Conservation (phyloP, 2,113 vertebrate genomes). For the Oplegnathus fasciatus region DNA sequence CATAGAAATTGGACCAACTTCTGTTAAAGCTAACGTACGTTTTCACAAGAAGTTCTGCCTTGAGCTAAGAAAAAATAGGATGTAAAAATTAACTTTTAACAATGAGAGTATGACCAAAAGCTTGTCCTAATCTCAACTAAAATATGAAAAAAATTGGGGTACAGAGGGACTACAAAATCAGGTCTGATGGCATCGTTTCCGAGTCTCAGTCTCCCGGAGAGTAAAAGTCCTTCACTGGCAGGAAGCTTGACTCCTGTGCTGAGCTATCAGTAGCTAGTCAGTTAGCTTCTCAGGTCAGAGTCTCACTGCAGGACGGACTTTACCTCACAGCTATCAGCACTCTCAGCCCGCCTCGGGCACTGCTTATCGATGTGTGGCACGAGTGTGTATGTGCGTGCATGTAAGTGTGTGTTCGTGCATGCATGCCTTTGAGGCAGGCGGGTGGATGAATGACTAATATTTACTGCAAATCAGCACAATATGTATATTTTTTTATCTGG, state of each 20-base stretch:
- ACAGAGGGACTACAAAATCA: background rate
- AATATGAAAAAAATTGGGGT: background rate
- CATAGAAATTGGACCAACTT: background rate
- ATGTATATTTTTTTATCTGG: background rate
- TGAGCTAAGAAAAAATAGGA: background rate
- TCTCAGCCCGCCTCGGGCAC: slow-evolving; percentile 22
- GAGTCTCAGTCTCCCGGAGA: background rate
- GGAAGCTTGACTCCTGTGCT: slow-evolving; percentile 38
- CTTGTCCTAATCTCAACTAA: background rate
- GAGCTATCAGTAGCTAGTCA: slow-evolving; percentile 61
- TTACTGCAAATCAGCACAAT: slow-evolving; percentile 14
- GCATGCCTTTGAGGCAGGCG: slow-evolving; percentile 3
- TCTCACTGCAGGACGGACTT: slow-evolving; percentile 78
- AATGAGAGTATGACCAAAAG: background rate
- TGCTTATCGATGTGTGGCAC: slow-evolving; percentile 65
- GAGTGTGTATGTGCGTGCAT: background rate
- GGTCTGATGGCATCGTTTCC: background rate
- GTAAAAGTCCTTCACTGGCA: background rate
- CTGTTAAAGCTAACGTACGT: background rate
- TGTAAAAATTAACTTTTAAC: background rate
- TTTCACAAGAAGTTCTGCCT: background rate
- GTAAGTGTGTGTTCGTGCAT: background rate
- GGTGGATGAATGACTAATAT: slow-evolving; percentile 27
- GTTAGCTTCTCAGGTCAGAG: slow-evolving; percentile 75
- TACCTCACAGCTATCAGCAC: slow-evolving; percentile 78